Evolutionary conservation across 2,113 vertebrate genomes (phyloP).

Genomic region (Micronisus gabar): DNA sequence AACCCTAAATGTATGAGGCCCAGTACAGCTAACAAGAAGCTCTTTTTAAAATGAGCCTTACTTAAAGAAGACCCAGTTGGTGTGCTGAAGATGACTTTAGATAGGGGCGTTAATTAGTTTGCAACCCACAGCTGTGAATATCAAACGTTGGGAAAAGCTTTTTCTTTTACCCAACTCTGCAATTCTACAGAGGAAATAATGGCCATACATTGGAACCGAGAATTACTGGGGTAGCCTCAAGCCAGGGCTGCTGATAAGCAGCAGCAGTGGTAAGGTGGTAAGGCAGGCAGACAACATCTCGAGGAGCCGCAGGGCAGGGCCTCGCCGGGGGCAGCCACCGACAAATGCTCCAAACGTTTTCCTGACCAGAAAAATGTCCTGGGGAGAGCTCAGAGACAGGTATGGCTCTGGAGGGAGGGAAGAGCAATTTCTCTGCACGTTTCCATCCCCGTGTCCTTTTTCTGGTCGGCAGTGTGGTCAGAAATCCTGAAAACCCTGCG

Average conservation of each 20-base stretch:
- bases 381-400: background rate
- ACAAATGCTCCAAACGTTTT: background rate
- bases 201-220: background rate
- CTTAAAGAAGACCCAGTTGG: background rate
- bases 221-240: background rate
- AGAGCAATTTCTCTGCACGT: background rate
- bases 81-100: background rate
- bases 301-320: background rate
- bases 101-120: constrained; percentile 12
- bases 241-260: constrained; percentile 43
- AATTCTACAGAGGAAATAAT: constrained; percentile 12
- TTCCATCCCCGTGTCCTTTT: background rate
- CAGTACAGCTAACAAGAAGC: background rate
- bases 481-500: background rate
- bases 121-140: background rate
- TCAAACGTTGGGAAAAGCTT: background rate
- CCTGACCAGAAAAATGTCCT: background rate
- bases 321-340: background rate
- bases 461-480: background rate
- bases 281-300: background rate
- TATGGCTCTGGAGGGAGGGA: background rate
- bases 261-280: background rate
- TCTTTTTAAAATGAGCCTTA: background rate
- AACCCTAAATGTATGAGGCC: background rate
- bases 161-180: background rate